phyloP scores from a whole-genome alignment of 1,140 invertebrate genomes.

The Pachypeltis micranthus region DNA sequence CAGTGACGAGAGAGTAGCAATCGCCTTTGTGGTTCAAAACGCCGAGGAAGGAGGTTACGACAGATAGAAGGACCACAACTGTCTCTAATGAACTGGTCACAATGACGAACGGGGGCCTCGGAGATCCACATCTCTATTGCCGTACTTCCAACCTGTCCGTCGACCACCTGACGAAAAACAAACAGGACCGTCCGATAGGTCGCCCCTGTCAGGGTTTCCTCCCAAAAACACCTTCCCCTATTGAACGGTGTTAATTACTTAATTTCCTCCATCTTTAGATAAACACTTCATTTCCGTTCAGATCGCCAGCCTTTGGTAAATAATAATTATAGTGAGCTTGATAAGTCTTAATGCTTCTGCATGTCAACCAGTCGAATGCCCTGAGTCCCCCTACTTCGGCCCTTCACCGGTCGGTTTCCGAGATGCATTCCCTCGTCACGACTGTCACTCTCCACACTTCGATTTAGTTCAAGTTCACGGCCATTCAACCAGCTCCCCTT shows the following conservation, averaged over 20 bases:
- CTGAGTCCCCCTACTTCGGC: background rate
- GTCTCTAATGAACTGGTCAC: background rate
- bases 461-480: slow-evolving; percentile 6
- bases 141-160: slow-evolving; percentile 2
- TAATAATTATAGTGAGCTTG: background rate
- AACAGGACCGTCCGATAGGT: background rate
- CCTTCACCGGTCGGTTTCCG: too few relatives aligned
- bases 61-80: too few relatives aligned
- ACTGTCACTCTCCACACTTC: background rate
- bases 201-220: background rate
- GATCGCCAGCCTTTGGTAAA: background rate
- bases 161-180: slow-evolving; percentile 1
- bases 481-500: background rate
- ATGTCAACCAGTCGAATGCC: background rate
- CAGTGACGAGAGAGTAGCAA: too few relatives aligned
- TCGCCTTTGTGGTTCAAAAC: too few relatives aligned
- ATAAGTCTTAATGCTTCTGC: background rate
- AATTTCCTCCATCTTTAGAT: slow-evolving; percentile 2
- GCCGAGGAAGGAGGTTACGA: too few relatives aligned
- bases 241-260: background rate
- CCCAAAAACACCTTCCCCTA: background rate
- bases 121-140: background rate
- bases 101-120: background rate
- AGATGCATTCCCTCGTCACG: background rate
- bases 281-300: slow-evolving; percentile 3